Evolutionary conservation across 2,113 vertebrate genomes (phyloP).

Genomic region (Mirounga angustirostris): DNA sequence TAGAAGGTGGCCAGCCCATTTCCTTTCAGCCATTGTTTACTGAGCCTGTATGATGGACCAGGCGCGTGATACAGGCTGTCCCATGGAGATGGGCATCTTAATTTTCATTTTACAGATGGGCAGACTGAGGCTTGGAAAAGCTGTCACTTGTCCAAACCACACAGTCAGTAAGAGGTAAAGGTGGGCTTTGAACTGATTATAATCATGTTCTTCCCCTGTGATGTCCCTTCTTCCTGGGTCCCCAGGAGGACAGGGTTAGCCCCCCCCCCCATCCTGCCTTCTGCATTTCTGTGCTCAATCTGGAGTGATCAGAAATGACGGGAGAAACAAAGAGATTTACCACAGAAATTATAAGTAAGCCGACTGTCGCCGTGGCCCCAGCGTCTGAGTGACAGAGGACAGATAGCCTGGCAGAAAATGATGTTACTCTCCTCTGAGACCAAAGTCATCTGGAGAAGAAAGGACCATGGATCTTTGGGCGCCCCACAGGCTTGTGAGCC

Average conservation of each 20-base stretch:
- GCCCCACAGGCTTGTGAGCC: neutral
- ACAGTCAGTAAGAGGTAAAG: neutral
- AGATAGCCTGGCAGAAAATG: neutral
- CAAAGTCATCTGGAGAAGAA: neutral
- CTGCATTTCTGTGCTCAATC: neutral
- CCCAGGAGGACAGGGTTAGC: neutral
- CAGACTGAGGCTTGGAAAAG: neutral
- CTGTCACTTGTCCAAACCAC: neutral
- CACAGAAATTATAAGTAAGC: conserved; percentile 13
- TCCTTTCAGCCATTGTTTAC: neutral
- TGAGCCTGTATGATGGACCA: neutral
- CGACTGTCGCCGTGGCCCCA: neutral
- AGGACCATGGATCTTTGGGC: neutral
- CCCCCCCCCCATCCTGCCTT: neutral
- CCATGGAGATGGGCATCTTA: neutral
- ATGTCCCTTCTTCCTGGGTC: neutral
- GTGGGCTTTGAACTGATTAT: no score
- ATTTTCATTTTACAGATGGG: conserved; percentile 38
- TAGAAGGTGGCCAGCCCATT: neutral
- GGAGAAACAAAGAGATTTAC: conserved; percentile 42
- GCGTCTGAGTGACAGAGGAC: neutral
- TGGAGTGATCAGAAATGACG: conserved; percentile 35
- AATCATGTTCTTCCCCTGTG: neutral
- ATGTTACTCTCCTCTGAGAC: neutral
- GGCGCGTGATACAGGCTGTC: neutral